Conservation (phyloP, 2,888 invertebrate genomes). For the Clostera curtula region DNA sequence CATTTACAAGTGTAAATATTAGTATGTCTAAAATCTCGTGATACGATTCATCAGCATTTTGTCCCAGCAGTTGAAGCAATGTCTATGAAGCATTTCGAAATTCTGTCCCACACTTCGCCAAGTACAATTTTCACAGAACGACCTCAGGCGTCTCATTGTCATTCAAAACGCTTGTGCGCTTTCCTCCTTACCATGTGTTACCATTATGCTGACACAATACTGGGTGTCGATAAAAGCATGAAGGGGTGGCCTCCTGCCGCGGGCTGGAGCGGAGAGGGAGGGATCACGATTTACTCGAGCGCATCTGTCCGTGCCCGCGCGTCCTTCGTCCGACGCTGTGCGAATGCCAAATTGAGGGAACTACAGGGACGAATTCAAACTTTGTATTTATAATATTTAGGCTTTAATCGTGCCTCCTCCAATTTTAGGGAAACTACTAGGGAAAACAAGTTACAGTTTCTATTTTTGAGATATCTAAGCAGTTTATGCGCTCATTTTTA, state of each 20-base stretch:
- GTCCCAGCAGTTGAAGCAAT: no score
- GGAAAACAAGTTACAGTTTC: no score
- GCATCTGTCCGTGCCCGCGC: slow-evolving; percentile 55
- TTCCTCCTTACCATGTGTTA: slow-evolving; percentile 43
- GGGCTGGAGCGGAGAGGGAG: no score
- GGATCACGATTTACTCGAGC: slow-evolving; percentile 55
- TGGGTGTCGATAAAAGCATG: slow-evolving; percentile 28
- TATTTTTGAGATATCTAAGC: no score
- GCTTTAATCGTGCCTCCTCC: not conserved
- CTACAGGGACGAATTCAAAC: slow-evolving; percentile 28
- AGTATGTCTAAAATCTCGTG: no score
- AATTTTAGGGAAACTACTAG: no score
- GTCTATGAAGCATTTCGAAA: slow-evolving; percentile 10
- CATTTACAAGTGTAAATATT: no score
- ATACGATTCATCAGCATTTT: no score
- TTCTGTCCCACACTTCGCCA: slow-evolving; percentile 15
- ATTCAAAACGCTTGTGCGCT: slow-evolving; percentile 36
- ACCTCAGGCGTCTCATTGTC: slow-evolving; percentile 30
- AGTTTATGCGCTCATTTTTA: no score
- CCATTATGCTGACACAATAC: slow-evolving; percentile 42
- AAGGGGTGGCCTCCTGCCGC: slow-evolving; percentile 15
- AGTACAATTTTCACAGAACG: slow-evolving; percentile 33
- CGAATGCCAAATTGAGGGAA: slow-evolving; percentile 34
- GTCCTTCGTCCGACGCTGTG: slow-evolving; percentile 53
- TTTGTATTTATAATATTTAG: not conserved